Evolutionary conservation across 2,113 vertebrate genomes (phyloP), one percentile per base, ranked within the genome.

Genomic region (Montifringilla adamsi): DNA sequence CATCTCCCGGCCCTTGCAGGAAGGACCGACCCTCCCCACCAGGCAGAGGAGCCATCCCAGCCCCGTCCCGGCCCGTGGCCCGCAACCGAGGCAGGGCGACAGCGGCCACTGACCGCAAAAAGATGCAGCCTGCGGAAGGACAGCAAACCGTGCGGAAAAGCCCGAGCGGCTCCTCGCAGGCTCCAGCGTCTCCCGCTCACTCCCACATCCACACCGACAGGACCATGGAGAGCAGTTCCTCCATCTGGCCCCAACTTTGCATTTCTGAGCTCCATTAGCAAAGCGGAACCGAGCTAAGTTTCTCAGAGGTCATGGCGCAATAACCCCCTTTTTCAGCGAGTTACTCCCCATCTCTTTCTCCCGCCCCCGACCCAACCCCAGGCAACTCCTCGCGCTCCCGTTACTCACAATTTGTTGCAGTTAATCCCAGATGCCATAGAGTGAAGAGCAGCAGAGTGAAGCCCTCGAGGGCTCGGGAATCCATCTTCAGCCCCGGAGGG

Each of bases 361-460:
- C 17, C 16, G 4, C 35, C 68, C 35, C 28, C 18, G 5, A 35
- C 37, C 58, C 82, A 41, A 37, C 15, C 55, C 17, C 17, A 11
- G 49, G 18, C 53, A 93, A 77, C 81, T 67, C 59, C 44, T 58
- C 7, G 41, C 33, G 5, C 33, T 80, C 24, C 72, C 27, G 7
- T 44, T 95, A 98, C 98, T 98, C 95, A 98, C 98, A 98, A 24
- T 97, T 98, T 35, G 96, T 91, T 35, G 98, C 98, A 3, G 98
- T 74, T 66, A 95, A 97, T 97, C 97, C 98, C 56, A 94, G 93
- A 53, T 90, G 97, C 96, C 97, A 98, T 56, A 92, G 89, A 52
- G 92, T 50, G 50, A 93, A 79, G 62, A 98, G 86, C 64, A 98
- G 91, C 81, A 97, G 87, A 94, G 95, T 17, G 84, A 95, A 95